Evolutionary conservation across 2,797 vertebrate species (phyloP).

Genomic region (Carcharodon carcharias): DNA sequence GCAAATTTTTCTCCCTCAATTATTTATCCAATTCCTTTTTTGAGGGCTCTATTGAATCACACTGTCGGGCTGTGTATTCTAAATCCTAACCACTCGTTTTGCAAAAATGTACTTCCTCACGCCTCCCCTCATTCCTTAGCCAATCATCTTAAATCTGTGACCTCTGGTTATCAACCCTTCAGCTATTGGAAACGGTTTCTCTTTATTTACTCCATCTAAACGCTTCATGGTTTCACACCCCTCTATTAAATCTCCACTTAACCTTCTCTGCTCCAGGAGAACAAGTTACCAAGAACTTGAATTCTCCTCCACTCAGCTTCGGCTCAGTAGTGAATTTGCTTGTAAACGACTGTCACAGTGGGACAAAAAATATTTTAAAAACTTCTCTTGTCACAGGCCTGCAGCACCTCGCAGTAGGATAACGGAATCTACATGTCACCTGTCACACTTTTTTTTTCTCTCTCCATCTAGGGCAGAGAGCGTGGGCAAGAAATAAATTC

Average conservation of each 20-base stretch:
- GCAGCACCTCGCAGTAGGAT: background rate
- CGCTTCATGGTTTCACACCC: background rate
- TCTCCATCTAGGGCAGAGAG: background rate
- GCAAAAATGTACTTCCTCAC: background rate
- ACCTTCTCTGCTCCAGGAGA: background rate
- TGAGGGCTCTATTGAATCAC: background rate
- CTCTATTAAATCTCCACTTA: background rate
- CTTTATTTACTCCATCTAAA: background rate
- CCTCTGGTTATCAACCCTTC: background rate
- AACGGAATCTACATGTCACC: background rate
- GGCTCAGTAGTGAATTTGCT: background rate
- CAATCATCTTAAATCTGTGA: background rate
- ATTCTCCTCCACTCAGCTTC: background rate
- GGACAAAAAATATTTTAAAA: background rate
- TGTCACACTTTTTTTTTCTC: conserved; percentile 30
- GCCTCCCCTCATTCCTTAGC: background rate
- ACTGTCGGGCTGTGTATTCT: background rate
- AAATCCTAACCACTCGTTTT: background rate
- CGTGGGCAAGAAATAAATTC: background rate
- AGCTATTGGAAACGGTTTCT: background rate
- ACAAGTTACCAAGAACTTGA: background rate
- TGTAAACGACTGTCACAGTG: background rate
- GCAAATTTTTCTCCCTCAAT: background rate
- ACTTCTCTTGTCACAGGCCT: background rate
- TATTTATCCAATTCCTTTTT: background rate